Conservation (phyloP, 2,888 invertebrate genomes). For the Spodoptera littoralis region DNA sequence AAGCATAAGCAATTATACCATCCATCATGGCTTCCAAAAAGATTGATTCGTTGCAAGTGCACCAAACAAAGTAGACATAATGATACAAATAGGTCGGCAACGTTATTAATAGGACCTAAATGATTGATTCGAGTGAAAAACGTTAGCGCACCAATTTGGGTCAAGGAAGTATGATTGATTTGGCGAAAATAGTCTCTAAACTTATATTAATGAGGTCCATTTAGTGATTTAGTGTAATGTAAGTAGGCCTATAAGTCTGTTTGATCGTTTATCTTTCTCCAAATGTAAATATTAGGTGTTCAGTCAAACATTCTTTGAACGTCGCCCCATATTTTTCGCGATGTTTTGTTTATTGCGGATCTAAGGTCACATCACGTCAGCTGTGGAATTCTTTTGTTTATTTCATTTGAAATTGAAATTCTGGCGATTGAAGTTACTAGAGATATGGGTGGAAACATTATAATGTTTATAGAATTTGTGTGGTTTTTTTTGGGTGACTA, state of each 20-base stretch:
- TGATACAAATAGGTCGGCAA: slow-evolving; percentile 30
- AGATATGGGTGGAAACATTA: no score
- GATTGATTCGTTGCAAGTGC: slow-evolving; percentile 23
- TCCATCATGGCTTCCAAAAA: slow-evolving; percentile 23
- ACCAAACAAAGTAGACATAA: slow-evolving; percentile 15
- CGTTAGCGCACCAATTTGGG: slow-evolving; percentile 36
- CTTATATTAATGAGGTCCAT: slow-evolving; percentile 9
- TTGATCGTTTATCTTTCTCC: slow-evolving; percentile 10
- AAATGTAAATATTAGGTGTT: slow-evolving; percentile 22
- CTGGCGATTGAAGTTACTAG: no score
- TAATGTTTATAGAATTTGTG: no score
- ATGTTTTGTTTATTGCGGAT: not conserved
- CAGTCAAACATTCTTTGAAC: slow-evolving; percentile 17
- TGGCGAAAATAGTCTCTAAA: slow-evolving; percentile 8
- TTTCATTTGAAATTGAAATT: no score
- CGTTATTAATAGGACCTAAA: slow-evolving; percentile 28
- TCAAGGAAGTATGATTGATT: slow-evolving; percentile 41
- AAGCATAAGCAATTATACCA: not conserved
- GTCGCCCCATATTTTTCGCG: slow-evolving; percentile 14
- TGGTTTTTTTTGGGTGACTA: no score
- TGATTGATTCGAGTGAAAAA: slow-evolving; percentile 38
- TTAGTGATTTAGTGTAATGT: slow-evolving; percentile 9
- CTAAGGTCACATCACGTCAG: not conserved
- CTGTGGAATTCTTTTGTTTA: no score
- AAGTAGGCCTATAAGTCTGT: slow-evolving; percentile 1